Evolutionary conservation across 2,888 invertebrate species (phyloP), one percentile per base, ranked within the genome.

Genomic region (Drosophila incognita): DNA sequence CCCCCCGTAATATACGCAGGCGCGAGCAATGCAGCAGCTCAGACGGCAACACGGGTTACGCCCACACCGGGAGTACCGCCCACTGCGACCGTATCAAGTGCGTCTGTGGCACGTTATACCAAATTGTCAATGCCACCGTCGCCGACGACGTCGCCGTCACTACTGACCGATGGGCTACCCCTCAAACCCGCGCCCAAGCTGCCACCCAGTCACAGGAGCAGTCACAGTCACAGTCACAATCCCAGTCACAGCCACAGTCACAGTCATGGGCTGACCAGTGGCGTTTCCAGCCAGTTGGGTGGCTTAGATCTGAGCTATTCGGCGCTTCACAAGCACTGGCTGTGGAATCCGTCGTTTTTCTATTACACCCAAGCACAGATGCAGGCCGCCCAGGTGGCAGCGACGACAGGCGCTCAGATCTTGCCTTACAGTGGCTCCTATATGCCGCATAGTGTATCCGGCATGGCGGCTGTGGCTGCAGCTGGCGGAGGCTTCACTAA

Each of bases 271-370:
- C 2, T 75, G 67, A 18, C 78, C 3, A 70, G 73, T 27, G 79
- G 81, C 18, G 75, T 77, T 15, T 73, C 83, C 29, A 82, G 76
- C 18, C 91, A 87, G 38, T 65, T 91, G 46, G 82, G 85, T 33
- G 85, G 92, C 18, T 88, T 92, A 58, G 93, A 93, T 77, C 82
- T 93, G 13, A 93, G 93, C 53, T 89, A 91, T 58, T 86, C 92
- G 15, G 73, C 90, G 15, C 79, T 93, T 42, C 91, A 93, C 64
- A 93, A 93, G 54, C 93, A 93, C 76, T 93, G 93, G 93, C 87
- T 93, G 24, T 93, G 93, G 93, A 93, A 93, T 79, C 92, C 93
- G 4, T 93, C 93, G 10, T 71, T 93, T 3, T 85, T 93, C 24
- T 93, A 93, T 76, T 92, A 93, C 33, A 92, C 61, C 78, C 92